Conservation (phyloP, 2,888 invertebrate species). For the Cryptocheilus praepositus region DNA sequence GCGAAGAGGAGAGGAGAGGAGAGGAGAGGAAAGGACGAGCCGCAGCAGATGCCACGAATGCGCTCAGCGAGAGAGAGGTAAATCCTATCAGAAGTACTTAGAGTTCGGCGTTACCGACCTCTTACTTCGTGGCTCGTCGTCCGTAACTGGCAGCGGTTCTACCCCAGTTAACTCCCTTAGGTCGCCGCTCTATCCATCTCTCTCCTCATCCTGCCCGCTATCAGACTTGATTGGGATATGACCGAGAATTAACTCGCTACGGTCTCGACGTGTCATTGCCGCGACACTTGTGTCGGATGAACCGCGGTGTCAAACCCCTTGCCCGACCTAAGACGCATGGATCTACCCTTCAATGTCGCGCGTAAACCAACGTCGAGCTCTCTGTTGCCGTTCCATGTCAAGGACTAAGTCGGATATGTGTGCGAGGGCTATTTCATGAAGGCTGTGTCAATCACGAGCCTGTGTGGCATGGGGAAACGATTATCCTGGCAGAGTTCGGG, state of each 20-base stretch:
- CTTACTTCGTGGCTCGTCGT: constrained; percentile 53
- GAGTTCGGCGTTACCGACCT: constrained; percentile 63
- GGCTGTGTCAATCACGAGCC: too few relatives aligned
- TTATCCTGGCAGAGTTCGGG: too few relatives aligned
- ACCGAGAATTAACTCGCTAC: constrained; percentile 42
- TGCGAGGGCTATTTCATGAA: too few relatives aligned
- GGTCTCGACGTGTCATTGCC: constrained; percentile 3
- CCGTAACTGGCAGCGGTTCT: constrained; percentile 58
- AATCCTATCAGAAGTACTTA: constrained; percentile 71
- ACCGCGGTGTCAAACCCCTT: too few relatives aligned
- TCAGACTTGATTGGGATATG: constrained; percentile 48
- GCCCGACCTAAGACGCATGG: too few relatives aligned
- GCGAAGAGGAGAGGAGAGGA: constrained; percentile 15
- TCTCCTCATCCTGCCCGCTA: constrained; percentile 34
- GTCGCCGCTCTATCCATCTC: constrained; percentile 28
- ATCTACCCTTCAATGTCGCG: too few relatives aligned
- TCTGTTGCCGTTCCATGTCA: too few relatives aligned
- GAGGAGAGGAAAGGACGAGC: constrained; percentile 15
- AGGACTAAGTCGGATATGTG: too few relatives aligned
- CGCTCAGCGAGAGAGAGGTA: constrained; percentile 50
- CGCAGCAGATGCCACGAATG: constrained; percentile 51
- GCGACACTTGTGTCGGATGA: not conserved
- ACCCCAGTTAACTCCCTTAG: constrained; percentile 50
- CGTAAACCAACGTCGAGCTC: too few relatives aligned
- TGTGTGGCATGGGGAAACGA: too few relatives aligned